Evolutionary conservation across 2,888 invertebrate species (phyloP), one percentile per base, ranked within the genome.

Genomic region (Argyresthia albistria): DNA sequence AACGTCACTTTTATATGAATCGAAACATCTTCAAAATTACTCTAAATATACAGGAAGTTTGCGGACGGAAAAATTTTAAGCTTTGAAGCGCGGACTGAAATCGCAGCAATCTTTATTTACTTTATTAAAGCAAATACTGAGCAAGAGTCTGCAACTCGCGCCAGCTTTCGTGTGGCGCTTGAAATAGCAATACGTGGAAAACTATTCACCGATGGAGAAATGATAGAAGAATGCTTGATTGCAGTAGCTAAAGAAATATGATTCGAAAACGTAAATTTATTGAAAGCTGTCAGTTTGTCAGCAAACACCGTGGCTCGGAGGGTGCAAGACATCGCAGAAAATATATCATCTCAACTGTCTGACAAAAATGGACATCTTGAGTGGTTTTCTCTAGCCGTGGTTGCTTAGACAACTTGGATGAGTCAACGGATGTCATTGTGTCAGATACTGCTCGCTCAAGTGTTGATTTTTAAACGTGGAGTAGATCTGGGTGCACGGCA

Each of bases 391-490:
- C 48, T 57, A 51, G 53, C 55, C 43, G n/a, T n/a, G n/a, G n/a
- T n/a, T n/a, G n/a, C n/a, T n/a, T n/a, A n/a, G n/a, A n/a, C n/a
- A n/a, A n/a, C n/a, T 49, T 56, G 50, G 60, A 64, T 60, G 57
- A 64, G 55, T 59, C 58, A 53, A 58, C 56, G 52, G 61, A 65
- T 61, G 59, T n/a, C n/a, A n/a, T n/a, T n/a, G 25, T 61, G 53
- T 57, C 57, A 58, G 59, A 64, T 64, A 61, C 60, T 59, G 59
- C 57, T 25, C 25, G 59, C 57, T 25, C 25, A 25, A 6, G 25
- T 25, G 2, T 52, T 56, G 55, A 53, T 53, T 43, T 54, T 36
- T 54, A 53, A 46, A 54, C 45, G 55, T 43, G 52, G 53, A 54
- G 51, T 53, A 52, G 53, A 53, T 55, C n/a, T n/a, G n/a, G n/a